These are phyloP conservation scores for Salticus scenicus DNA, from an alignment of 2,888 invertebrate genomes.

Conservation along the genomic window DNA sequence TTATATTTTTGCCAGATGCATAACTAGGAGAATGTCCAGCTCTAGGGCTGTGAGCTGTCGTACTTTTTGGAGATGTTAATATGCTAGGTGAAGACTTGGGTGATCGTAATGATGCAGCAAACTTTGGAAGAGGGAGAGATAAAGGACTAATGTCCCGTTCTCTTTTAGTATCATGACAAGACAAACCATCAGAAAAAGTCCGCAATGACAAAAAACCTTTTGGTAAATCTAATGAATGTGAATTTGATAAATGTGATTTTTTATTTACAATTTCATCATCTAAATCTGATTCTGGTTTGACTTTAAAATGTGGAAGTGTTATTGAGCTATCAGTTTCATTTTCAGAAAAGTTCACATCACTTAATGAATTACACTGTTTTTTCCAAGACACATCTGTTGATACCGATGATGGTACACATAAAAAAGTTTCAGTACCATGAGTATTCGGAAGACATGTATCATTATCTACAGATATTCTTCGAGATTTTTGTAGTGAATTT, in stretches of 20 bases:
- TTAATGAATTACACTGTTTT: conserved; percentile 55
- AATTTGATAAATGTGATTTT: conserved; percentile 15
- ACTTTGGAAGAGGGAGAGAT: conserved; percentile 87
- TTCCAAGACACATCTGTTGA: conserved; percentile 52
- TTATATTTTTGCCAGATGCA: conserved; percentile 41
- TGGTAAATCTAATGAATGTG: conserved; percentile 32
- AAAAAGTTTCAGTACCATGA: conserved; percentile 58
- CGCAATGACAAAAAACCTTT: conserved; percentile 33
- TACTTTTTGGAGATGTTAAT: conserved; percentile 64
- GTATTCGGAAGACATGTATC: conserved; percentile 57
- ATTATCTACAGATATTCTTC: conserved; percentile 64
- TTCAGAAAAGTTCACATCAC: conserved; percentile 41
- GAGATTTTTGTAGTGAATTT: conserved; percentile 41
- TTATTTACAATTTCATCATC: conserved; percentile 27
- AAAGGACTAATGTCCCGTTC: conserved; percentile 69
- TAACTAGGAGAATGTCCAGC: conserved; percentile 63
- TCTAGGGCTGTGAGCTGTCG: conserved; percentile 61
- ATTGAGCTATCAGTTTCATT: conserved; percentile 35
- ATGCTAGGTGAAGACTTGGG: conserved; percentile 81
- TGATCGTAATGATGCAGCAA: conserved; percentile 80
- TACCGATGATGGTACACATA: conserved; percentile 41
- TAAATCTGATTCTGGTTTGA: conserved; percentile 31
- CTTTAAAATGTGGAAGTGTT: conserved; percentile 34
- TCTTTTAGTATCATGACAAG: conserved; percentile 59
- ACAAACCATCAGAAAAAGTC: conserved; percentile 41